Evolutionary conservation across 2,888 invertebrate genomes (phyloP), one percentile per base, ranked within the genome.

Genomic region (Lamproptera curius): DNA sequence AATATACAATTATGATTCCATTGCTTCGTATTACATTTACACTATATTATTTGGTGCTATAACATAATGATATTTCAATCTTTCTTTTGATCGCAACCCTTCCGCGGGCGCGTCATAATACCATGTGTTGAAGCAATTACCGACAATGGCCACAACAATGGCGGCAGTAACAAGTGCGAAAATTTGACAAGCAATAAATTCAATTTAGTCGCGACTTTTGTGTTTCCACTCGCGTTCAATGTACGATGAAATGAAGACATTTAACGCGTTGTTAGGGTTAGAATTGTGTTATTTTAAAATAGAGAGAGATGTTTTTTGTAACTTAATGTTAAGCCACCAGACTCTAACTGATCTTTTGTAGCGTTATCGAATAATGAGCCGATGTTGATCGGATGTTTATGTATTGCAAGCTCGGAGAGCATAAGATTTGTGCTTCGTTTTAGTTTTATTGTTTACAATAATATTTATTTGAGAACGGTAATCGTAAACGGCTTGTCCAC

Each of bases 151-250:
- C 70, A 73, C 73, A 71, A 75, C 75, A 62, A 76, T 67, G 61
- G 64, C 13, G 26, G 53, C 58, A 58, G 62, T 60, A 73, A 80
- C 80, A 81, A 84, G 80, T 83, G 81, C 57, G 61, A 64, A 67
- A 72, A 76, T 81, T 77, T 84, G 81, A 82, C 84, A 84, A 75
- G 76, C 73, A 71, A 84, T 83, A 83, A 85, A 86, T 85, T 82
- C 63, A 73, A 81, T 84, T 81, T 73, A 59, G 63, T 69, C 64
- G 62, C 67, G 45, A 55, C 63, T 61, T 67, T 73, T 81, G 76
- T 80, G 70, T 73, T 60, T 64, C 61, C 62, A 68, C 70, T 65
- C 63, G 51, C 55, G 70, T 65, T 73, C 68, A 75, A 77, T 78
- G 76, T 70, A 59, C 68, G 65, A 67, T 74, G 73, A 76, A 79